Base-by-base conservation (phyloP, 2,888 invertebrate genomes). In the Philereme transversata region DNA sequence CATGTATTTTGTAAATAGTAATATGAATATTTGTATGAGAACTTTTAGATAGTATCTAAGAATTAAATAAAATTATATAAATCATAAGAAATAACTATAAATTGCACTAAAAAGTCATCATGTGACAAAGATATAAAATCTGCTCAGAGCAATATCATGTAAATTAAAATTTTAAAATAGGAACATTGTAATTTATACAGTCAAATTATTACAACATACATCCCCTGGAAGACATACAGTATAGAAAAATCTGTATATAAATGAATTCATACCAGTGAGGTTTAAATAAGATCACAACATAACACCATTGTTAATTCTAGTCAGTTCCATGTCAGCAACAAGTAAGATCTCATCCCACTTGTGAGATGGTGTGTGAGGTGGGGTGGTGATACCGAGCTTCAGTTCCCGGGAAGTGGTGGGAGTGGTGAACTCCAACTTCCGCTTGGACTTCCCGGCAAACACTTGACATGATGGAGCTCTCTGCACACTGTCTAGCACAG, bases 241-340 rank as follows among this genome's bases (percentile, higher is more conserved):
- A 77, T 70, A 79, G 70, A 77, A 79, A 78, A 75, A 73, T 73
- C 73, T 82, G 78, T 80, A 79, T 71, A 77, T 79, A 80, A 78
- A 74, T 75, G 68, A 71, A 73, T 76, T 70, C 68, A 78, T 76
- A 69, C 69, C 72, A 69, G 73, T 75, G 63, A 67, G 40, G 57
- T 66, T 74, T 70, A 71, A 68, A 72, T 72, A 72, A 68, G 64
- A 77, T 88, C 84, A 90, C 84, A 87, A 81, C 71, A 81, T 76
- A 74, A 83, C 77, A 72, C 86, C 87, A 84, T 87, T 90, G 78
- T 93, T 93, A 78, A 93, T 90, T 83, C 90, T 93, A 84, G 84
- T 90, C 76, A 93, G 87, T 82, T 94, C 93, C 93, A 93, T 93
- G 75, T 93, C 90, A 41, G 92, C 93, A 22, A 93, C 93, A 73